Conservation (phyloP, 2,113 vertebrate species). For the Coptodon rendalli region DNA sequence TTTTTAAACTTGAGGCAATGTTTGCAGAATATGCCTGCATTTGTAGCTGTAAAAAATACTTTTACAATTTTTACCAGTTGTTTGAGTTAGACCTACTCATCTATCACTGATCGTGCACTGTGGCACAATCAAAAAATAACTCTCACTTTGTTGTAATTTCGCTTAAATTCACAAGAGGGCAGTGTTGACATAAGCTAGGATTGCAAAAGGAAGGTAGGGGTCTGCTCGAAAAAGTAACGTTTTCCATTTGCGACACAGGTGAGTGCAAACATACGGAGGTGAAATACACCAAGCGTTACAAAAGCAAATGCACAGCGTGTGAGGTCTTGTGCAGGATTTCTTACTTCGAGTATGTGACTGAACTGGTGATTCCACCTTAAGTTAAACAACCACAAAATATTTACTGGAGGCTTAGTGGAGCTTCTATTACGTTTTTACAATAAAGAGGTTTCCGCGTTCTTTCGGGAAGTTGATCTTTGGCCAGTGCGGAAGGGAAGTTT, state of each 20-base stretch:
- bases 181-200: neutral
- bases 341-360: neutral
- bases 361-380: neutral
- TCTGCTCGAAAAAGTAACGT: neutral
- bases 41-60: neutral
- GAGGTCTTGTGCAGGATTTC: neutral
- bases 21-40: neutral
- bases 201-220: neutral
- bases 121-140: neutral
- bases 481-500: neutral
- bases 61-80: accelerated
- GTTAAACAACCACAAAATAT: neutral
- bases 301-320: neutral
- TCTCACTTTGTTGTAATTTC: neutral
- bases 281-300: neutral
- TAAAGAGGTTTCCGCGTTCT: neutral
- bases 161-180: neutral
- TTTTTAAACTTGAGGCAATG: neutral
- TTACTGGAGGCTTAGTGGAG: neutral
- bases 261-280: neutral
- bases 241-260: neutral
- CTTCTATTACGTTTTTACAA: neutral
- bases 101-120: neutral
- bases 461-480: neutral
- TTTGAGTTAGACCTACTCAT: neutral